Evolutionary conservation across 2,113 vertebrate species (phyloP).

Genomic region (Pipa parva): DNA sequence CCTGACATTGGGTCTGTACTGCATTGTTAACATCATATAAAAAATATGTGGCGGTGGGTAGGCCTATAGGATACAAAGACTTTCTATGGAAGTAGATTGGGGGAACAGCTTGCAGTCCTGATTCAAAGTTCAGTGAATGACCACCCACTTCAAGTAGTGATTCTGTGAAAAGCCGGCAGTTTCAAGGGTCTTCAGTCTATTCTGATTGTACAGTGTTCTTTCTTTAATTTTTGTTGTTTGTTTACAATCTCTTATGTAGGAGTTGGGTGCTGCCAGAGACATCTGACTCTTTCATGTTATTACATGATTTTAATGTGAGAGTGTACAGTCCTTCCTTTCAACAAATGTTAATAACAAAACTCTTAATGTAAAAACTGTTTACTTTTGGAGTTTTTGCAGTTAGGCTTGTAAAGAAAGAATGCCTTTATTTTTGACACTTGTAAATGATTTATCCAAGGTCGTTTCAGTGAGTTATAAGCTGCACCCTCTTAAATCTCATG

Average conservation of each 20-base stretch:
- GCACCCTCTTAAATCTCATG: slow-evolving; percentile 5
- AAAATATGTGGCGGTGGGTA: not conserved
- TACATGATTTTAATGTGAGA: not conserved
- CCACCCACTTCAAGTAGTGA: not conserved
- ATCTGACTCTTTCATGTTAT: not conserved
- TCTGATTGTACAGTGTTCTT: not conserved
- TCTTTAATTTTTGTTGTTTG: not conserved
- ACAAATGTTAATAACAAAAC: not conserved
- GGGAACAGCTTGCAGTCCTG: not conserved
- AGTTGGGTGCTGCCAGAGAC: not conserved
- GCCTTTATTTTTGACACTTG: slow-evolving; percentile 62
- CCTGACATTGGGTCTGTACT: not conserved
- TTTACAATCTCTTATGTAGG: not conserved
- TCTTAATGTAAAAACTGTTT: slow-evolving; percentile 39
- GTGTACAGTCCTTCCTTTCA: not conserved
- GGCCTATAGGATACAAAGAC: slow-evolving; percentile 51
- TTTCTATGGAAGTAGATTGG: slow-evolving; percentile 46
- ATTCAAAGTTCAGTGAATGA: not conserved
- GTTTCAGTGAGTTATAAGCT: slow-evolving; percentile 52
- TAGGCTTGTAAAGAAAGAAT: slow-evolving; percentile 54
- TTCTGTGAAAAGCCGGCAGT: not conserved
- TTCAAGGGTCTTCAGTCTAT: no score
- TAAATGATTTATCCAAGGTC: slow-evolving; percentile 72
- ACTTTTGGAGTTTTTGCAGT: slow-evolving; percentile 45
- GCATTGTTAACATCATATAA: not conserved